Percentiles rank a stretch among this genome's conserved stretches.
Evolutionary conservation across 2,888 invertebrate species (phyloP).

Genomic region (Anagyrus pseudococci): DNA sequence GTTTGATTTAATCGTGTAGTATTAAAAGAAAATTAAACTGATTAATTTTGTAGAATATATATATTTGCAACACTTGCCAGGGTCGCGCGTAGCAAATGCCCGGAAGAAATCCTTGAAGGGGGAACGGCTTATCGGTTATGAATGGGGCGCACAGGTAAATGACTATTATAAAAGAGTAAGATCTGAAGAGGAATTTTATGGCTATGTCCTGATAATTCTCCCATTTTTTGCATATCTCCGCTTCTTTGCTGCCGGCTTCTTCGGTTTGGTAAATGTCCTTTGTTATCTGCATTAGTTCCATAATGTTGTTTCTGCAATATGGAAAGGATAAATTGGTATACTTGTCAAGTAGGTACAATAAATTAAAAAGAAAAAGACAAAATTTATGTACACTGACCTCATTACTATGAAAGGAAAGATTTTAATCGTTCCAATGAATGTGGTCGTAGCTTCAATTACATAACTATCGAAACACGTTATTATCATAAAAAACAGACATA

Average conservation of each 20-base stretch:
- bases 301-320: not conserved
- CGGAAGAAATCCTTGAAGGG: not conserved
- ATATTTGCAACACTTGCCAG: conserved; percentile 3
- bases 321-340: too few relatives aligned
- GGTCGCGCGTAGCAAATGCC: not conserved
- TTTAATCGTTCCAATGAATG: too few relatives aligned
- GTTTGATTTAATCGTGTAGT: not conserved
- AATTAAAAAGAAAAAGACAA: too few relatives aligned
- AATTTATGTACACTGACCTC: too few relatives aligned
- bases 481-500: too few relatives aligned
- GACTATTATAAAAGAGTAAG: not conserved
- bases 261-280: not conserved
- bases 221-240: not conserved
- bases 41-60: too few relatives aligned
- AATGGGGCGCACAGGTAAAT: not conserved
- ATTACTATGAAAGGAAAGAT: too few relatives aligned
- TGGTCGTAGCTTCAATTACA: too few relatives aligned
- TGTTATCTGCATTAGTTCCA: not conserved
- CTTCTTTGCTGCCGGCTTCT: not conserved
- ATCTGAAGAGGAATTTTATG: not conserved
- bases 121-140: not conserved
- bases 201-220: not conserved
- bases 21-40: not conserved
- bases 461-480: too few relatives aligned
- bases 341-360: too few relatives aligned